Evolutionary conservation across 2,888 invertebrate genomes (phyloP), one percentile per base, ranked within the genome.

Genomic region (Drosophila phalerata): DNA sequence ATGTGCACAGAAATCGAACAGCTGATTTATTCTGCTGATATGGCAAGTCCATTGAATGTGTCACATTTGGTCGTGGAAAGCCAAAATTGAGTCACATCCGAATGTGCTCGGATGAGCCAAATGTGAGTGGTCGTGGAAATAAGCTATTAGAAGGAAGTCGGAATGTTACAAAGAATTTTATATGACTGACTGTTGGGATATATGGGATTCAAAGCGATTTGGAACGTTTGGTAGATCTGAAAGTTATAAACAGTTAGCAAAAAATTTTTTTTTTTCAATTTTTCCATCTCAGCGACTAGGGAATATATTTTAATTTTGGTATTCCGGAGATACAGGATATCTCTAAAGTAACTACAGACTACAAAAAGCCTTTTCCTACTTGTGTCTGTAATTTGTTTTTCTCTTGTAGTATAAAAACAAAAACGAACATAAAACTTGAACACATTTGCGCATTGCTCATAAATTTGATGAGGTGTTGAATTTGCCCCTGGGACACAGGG

Each of bases 361-460:
- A 13, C 3, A 17, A 15, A 9, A 25, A 34, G 0, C 43, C 13
- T 8, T 15, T 15, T 11, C 1, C 10, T 40, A 2, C 19, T 34
- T n/a, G 10, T 9, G 9, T 32, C 43, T 34, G n/a, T 13, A 43
- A 15, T 22, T 38, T 37, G 37, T 32, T n/a, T 22, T 11, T 19
- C 9, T 43, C 5, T 42, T 30, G n/a, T 30, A 10, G 30, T 5
- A 9, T 9, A 19, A 45, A 28, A 45, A 67, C 25, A 49, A 53
- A 52, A 64, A 55, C 40, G 34, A 40, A 34, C 65, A 76, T 69
- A 40, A 66, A 66, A 79, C 68, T 82, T 82, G 56, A 79, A 79
- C 72, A 75, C 76, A 63, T 79, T 73, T 69, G 61, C 76, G 72
- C 73, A 79, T 61, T 79, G 83, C 83, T 79, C 77, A 73, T 79